Conservation (phyloP, 2,888 invertebrate genomes). For the Macrosiphum euphorbiae region DNA sequence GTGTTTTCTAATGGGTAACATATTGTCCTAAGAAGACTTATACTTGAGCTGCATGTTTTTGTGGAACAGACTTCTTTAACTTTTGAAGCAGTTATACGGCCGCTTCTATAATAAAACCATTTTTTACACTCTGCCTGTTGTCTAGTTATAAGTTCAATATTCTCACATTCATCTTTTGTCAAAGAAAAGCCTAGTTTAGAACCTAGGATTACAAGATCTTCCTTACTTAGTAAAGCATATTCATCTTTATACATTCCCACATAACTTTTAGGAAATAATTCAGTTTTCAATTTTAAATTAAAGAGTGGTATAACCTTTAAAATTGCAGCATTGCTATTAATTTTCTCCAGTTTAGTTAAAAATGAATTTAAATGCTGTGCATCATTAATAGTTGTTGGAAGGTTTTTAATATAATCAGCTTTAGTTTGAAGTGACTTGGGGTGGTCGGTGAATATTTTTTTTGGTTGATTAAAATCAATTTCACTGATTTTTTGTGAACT, state of each 20-base stretch:
- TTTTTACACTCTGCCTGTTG: too few species aligned
- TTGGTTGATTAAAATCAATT: slow-evolving; percentile 35
- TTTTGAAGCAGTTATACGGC: too few species aligned
- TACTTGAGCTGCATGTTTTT: too few species aligned
- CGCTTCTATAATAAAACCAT: too few species aligned
- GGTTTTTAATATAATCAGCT: slow-evolving; percentile 13
- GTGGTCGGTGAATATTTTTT: neutral
- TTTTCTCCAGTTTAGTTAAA: neutral
- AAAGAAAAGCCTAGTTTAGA: too few species aligned
- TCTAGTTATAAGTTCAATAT: too few species aligned
- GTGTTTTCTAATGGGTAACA: too few species aligned
- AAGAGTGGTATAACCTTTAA: slow-evolving; percentile 25
- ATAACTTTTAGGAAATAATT: slow-evolving; percentile 1
- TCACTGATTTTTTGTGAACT: neutral
- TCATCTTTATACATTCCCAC: slow-evolving; percentile 14
- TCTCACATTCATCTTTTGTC: too few species aligned
- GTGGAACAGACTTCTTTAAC: too few species aligned
- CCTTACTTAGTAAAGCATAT: too few species aligned
- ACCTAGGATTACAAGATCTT: too few species aligned
- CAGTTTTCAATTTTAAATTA: slow-evolving; percentile 27
- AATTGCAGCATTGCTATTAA: slow-evolving; percentile 17
- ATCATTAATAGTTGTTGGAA: neutral
- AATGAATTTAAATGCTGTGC: neutral
- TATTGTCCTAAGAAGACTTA: too few species aligned
- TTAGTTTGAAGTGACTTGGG: neutral